Percentiles rank a stretch among this genome's conserved stretches.
phyloP scores from a whole-genome alignment of 1,140 invertebrate species.

The Medauroidea extradentata region DNA sequence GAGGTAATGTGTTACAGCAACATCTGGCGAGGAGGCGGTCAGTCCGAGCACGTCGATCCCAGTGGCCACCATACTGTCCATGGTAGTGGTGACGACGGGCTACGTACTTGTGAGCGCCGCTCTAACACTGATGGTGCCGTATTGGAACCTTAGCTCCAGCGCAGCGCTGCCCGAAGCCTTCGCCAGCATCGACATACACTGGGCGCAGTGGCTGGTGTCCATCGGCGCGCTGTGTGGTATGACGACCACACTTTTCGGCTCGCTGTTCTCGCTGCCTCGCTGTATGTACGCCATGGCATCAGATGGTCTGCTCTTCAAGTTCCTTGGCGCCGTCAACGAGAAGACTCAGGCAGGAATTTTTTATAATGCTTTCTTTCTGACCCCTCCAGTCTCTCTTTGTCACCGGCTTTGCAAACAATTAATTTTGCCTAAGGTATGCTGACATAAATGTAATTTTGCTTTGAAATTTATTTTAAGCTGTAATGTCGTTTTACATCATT shows the following conservation, averaged over 20 bases:
- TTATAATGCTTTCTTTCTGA: too few species aligned
- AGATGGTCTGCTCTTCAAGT: slow-evolving; percentile 80
- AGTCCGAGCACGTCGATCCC: slow-evolving; percentile 77
- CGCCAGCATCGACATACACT: slow-evolving; percentile 61
- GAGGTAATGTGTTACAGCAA: slow-evolving; percentile 41
- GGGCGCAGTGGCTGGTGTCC: slow-evolving; percentile 85
- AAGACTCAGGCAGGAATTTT: slow-evolving; percentile 71
- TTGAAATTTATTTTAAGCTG: too few species aligned
- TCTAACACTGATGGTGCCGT: slow-evolving; percentile 81
- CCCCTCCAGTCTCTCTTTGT: too few species aligned
- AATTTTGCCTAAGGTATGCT: too few species aligned
- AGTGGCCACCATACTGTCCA: slow-evolving; percentile 71
- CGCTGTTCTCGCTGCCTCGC: slow-evolving; percentile 75
- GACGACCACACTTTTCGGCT: slow-evolving; percentile 81
- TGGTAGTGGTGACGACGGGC: slow-evolving; percentile 70
- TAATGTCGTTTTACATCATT: too few species aligned
- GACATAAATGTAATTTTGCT: too few species aligned
- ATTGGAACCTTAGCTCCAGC: slow-evolving; percentile 46
- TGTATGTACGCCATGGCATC: slow-evolving; percentile 86
- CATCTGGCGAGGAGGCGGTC: slow-evolving; percentile 79
- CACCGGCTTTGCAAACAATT: too few species aligned
- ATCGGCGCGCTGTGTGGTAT: slow-evolving; percentile 86
- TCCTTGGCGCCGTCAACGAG: slow-evolving; percentile 67
- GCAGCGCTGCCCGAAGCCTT: slow-evolving; percentile 71
- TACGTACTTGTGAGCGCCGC: slow-evolving; percentile 79